These are phyloP conservation scores for Larimichthys polyactis DNA, from an alignment of 2,113 vertebrate genomes.

Conservation along the genomic window DNA sequence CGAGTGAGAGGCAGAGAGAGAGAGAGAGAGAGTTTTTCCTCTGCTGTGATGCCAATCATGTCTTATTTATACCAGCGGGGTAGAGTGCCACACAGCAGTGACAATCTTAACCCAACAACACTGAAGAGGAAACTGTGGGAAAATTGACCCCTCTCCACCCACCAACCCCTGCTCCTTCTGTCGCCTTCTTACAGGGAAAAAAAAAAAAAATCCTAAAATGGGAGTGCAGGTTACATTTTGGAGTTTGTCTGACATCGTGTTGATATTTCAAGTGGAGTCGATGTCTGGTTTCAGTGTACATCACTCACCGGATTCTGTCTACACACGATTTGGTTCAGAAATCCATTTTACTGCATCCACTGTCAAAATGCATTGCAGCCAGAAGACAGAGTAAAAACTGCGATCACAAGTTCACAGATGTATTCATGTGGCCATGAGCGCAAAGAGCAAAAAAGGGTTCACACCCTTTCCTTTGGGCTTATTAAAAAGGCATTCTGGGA, in stretches of 20 bases:
- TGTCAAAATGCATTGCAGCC: not conserved
- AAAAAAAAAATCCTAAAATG: constrained; percentile 3
- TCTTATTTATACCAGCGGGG: constrained; percentile 80
- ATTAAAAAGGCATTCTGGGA: constrained; percentile 9
- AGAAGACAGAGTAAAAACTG: not conserved
- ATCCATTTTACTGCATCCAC: not conserved
- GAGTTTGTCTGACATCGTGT: not conserved
- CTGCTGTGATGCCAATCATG: constrained; percentile 78
- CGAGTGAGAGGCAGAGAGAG: constrained; percentile 31
- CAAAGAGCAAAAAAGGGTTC: not conserved
- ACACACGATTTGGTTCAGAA: not conserved
- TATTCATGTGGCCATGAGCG: not conserved
- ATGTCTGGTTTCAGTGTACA: not conserved
- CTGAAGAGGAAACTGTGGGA: constrained; percentile 49
- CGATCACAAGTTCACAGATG: not conserved
- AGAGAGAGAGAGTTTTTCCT: constrained; percentile 43
- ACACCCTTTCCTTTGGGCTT: not conserved
- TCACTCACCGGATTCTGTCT: not conserved
- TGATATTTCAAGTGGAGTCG: not conserved
- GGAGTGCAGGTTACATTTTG: not conserved
- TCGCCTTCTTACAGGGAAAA: not conserved
- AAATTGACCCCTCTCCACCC: constrained; percentile 61
- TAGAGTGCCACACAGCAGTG: constrained; percentile 63
- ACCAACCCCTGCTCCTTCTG: constrained; percentile 34
- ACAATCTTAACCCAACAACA: constrained; percentile 67